Evolutionary conservation across 2,888 invertebrate genomes (phyloP).

Genomic region (Cheilosia soror): DNA sequence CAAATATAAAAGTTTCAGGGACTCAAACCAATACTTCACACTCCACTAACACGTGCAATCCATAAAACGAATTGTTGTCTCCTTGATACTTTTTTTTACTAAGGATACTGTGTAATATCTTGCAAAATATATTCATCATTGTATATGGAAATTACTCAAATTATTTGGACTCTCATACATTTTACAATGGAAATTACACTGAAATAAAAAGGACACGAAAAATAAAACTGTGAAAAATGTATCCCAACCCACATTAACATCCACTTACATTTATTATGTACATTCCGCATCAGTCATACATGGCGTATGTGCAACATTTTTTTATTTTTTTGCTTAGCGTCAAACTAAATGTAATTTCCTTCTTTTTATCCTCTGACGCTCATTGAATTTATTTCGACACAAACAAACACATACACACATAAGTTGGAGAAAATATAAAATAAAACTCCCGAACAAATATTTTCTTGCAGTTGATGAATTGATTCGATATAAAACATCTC

Average conservation of each 20-base stretch:
- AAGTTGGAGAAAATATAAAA: background rate
- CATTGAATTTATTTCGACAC: background rate
- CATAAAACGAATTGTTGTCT: background rate
- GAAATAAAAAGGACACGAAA: background rate
- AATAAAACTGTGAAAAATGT: background rate
- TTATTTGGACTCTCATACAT: constrained; percentile 53
- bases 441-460: constrained; percentile 1
- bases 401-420: background rate
- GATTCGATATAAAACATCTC: constrained; percentile 29
- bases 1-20: background rate
- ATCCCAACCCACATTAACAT: background rate
- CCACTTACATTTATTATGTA: too few relatives aligned
- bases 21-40: background rate
- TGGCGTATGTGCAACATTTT: too few relatives aligned
- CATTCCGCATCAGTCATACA: too few relatives aligned
- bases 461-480: constrained; percentile 34
- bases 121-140: constrained; percentile 46
- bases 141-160: constrained; percentile 28
- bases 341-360: background rate
- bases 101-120: constrained; percentile 23
- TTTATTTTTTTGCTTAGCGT: too few relatives aligned
- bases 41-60: background rate
- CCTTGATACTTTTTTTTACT: background rate
- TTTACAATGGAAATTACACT: constrained; percentile 25
- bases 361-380: background rate